A percentile compares a stretch with the other conserved stretches of the same genome.
phyloP scores from a whole-genome alignment of 2,888 invertebrate genomes.

The Cecidostiba fungosa region DNA sequence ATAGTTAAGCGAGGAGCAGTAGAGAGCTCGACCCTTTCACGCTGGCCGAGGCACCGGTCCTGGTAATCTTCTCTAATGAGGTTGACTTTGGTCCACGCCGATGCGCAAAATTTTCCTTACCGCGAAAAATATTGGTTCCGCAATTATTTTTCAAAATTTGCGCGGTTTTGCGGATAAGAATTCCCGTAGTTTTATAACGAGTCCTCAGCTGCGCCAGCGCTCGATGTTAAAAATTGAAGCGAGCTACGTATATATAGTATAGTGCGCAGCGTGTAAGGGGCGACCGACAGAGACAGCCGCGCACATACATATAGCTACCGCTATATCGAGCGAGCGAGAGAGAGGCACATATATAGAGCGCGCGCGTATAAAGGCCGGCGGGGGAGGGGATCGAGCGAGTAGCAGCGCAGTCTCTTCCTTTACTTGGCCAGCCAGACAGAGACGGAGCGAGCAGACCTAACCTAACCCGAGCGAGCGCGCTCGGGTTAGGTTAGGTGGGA shows the following conservation, averaged over 20 bases:
- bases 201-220: not conserved
- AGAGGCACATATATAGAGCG: conserved; percentile 31
- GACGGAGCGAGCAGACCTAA: conserved; percentile 37
- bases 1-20: conserved; percentile 2
- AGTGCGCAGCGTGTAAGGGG: not conserved
- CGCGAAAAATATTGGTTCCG: not conserved
- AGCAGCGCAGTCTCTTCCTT: conserved; percentile 47
- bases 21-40: conserved; percentile 5
- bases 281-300: not conserved
- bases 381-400: conserved; percentile 44
- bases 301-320: not conserved
- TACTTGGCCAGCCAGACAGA: conserved; percentile 43
- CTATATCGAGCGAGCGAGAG: conserved; percentile 51
- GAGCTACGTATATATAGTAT: not conserved
- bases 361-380: conserved; percentile 46
- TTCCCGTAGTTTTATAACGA: not conserved
- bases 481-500: conserved; percentile 39
- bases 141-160: not conserved
- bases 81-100: not conserved
- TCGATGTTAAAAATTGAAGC: conserved; percentile 38
- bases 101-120: not conserved
- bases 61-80: not conserved
- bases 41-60: not conserved
- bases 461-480: conserved; percentile 17
- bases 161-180: not conserved